Evolutionary conservation across 2,797 vertebrate species (phyloP).

Genomic region (Picus viridis): DNA sequence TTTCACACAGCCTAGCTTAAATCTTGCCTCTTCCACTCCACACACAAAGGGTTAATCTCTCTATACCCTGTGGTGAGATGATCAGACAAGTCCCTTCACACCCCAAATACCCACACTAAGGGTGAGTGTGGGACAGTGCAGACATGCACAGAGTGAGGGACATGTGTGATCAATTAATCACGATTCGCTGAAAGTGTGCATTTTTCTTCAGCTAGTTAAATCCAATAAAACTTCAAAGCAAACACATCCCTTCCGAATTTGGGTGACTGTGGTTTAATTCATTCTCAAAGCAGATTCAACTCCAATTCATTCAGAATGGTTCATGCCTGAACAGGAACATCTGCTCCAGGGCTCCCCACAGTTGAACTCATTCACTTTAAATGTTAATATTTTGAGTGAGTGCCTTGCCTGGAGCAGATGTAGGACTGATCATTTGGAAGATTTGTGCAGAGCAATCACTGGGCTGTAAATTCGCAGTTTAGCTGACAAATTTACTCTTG

Average conservation of each 20-base stretch:
- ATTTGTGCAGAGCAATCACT: not conserved
- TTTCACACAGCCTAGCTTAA: not conserved
- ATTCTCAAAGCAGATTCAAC: not conserved
- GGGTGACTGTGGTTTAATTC: not conserved
- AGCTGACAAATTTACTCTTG: not conserved
- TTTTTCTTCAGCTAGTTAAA: not conserved
- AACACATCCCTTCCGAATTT: not conserved
- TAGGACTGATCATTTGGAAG: not conserved
- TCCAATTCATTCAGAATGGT: not conserved
- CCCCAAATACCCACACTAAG: rapidly evolving
- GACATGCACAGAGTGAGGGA: rapidly evolving
- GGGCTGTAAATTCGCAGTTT: constrained; percentile 8
- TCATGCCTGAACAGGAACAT: not conserved
- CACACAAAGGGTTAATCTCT: not conserved
- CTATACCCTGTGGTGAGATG: rapidly evolving
- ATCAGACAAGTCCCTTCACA: not conserved
- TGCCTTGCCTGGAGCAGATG: not conserved
- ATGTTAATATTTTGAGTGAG: not conserved
- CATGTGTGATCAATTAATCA: not conserved
- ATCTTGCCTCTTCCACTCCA: not conserved
- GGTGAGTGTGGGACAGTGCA: rapidly evolving
- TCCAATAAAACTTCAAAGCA: rapidly evolving
- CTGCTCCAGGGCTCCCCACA: not conserved
- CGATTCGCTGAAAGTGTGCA: not conserved
- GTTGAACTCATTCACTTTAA: not conserved